Evolutionary conservation across 2,888 invertebrate genomes (phyloP).

Genomic region (Nebria salina): DNA sequence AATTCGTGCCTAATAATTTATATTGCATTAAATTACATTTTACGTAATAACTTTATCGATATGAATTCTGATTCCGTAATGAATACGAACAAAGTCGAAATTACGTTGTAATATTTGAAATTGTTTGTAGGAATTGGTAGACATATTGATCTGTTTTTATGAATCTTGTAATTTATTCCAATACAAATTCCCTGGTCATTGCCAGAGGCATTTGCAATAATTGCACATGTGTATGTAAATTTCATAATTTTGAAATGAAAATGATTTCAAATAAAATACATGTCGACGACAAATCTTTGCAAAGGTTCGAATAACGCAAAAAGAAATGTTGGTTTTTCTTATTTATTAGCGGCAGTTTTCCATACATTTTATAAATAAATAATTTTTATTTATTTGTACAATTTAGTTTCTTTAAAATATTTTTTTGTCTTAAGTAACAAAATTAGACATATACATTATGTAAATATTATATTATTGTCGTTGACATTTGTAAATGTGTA

Average conservation of each 20-base stretch:
- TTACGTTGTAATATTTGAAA: background rate
- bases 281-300: too few species aligned
- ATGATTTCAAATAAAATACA: too few species aligned
- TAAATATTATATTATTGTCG: background rate
- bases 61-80: too few species aligned
- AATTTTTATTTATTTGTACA: constrained; percentile 40
- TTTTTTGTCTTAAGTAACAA: constrained; percentile 2
- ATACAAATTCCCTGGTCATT: background rate
- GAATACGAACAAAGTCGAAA: background rate
- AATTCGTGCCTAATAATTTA: too few species aligned
- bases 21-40: too few species aligned
- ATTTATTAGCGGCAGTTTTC: constrained; percentile 40
- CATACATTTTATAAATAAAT: constrained; percentile 40
- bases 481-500: constrained; percentile 8
- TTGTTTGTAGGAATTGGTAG: background rate
- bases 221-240: background rate
- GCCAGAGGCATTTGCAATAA: background rate
- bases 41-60: too few species aligned
- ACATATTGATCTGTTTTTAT: background rate
- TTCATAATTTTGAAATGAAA: too few species aligned
- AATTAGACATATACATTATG: background rate
- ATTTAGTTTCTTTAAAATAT: background rate
- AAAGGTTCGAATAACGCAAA: background rate
- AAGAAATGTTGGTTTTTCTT: background rate
- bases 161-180: constrained; percentile 5